Base-by-base conservation (phyloP, 2,113 vertebrate species). In the Hemiprocne comata region DNA sequence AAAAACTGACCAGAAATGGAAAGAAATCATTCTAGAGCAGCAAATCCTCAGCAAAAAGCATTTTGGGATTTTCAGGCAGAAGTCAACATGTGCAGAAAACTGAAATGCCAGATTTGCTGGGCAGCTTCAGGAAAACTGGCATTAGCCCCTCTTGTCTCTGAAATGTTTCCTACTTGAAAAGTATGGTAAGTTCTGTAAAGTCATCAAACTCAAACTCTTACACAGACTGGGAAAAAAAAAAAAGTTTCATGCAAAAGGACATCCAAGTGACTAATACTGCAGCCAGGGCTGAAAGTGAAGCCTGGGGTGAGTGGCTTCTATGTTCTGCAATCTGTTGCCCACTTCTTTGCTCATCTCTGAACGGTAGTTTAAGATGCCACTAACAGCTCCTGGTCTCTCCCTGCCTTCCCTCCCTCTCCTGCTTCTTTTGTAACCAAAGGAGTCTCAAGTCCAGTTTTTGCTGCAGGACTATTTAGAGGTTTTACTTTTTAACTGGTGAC, bases 171-270 rank as follows among this genome's bases (percentile, higher is more conserved):
- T 33, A 5, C 46, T 48, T 57, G 38, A 18, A 78, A 62, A 78
- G 57, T 14, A 13, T 7, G 46, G 28, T 10, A 16, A 16, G n/a
- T 80, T 66, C 69, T 77, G 72, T 58, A 8, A 75, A 61, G 12
- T 25, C 38, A 24, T 26, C 48, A 5, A 16, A 57, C 60, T 28
- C 28, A 67, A 90, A 48, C 25, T 21, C 44, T 36, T 18, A 58
- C 24, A 34, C 24, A 60, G n/a, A 38, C 10, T 10, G 84, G 67
- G 31, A 65, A 4, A 34, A 34, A 81, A 53, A 51, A 42, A 58
- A 28, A 11, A 50, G 24, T 36, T 16, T 5, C 2, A 44, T 2
- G 0, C 0, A 58, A 25, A 58, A 74, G 53, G 42, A 33, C 0
- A 0, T 13, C 16, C 3, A 6, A 42, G 53, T 13, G 34, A 38